phyloP scores from a whole-genome alignment of 2,888 invertebrate genomes.

The Nephrotoma guestfalica region DNA sequence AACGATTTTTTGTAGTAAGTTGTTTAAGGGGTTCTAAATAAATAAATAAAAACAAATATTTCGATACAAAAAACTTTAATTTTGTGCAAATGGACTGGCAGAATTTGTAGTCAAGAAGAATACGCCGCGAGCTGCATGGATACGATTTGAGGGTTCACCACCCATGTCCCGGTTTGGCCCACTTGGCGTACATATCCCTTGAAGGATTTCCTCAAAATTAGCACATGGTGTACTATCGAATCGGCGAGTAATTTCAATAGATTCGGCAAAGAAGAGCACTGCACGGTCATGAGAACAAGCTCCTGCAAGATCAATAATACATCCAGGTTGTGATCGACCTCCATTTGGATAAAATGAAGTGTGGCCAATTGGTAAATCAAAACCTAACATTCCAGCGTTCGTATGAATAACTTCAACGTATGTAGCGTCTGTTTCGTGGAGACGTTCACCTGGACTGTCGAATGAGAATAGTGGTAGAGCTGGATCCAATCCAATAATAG shows the following conservation, averaged over 20 bases:
- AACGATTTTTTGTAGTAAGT: too few species aligned
- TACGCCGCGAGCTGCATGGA: constrained; percentile 18
- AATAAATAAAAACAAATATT: too few species aligned
- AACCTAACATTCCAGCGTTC: constrained; percentile 23
- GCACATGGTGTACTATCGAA: constrained; percentile 9
- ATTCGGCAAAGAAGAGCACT: constrained; percentile 28
- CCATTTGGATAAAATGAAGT: constrained; percentile 32
- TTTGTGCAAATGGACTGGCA: neutral
- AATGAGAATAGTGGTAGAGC: neutral
- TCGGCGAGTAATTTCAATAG: constrained; percentile 14
- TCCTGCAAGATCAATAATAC: constrained; percentile 14
- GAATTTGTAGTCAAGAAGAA: constrained; percentile 15
- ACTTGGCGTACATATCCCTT: constrained; percentile 16
- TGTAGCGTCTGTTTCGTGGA: neutral
- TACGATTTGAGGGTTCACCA: constrained; percentile 21
- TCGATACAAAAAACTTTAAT: neutral
- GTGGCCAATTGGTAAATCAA: constrained; percentile 22
- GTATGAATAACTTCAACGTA: neutral
- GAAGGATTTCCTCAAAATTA: constrained; percentile 9
- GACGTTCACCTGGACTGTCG: neutral
- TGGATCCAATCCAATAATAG: neutral
- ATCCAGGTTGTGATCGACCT: constrained; percentile 28
- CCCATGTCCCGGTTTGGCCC: constrained; percentile 26
- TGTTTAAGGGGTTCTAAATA: too few species aligned
- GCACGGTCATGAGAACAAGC: constrained; percentile 25